Percentiles rank a stretch among this genome's conserved stretches.
phyloP scores from a whole-genome alignment of 2,888 invertebrate genomes.

The Pasiphila rectangulata region DNA sequence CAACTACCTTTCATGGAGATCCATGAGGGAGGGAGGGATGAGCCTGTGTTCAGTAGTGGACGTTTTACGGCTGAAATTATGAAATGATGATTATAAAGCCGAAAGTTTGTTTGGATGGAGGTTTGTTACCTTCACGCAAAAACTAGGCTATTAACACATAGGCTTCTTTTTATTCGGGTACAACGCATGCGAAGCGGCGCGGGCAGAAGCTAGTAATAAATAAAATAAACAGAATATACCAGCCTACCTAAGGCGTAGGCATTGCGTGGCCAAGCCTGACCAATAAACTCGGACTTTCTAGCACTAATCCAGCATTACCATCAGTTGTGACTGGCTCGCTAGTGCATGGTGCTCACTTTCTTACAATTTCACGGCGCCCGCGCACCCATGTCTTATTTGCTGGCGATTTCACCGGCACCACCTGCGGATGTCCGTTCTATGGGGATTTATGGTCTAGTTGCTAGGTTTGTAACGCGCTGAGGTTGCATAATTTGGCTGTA shows the following conservation, averaged over 20 bases:
- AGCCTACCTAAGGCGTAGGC: too few relatives aligned
- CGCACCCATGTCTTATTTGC: slow-evolving; percentile 59
- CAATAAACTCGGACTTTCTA: slow-evolving; percentile 20
- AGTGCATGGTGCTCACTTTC: slow-evolving; percentile 57
- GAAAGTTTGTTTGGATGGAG: too few relatives aligned
- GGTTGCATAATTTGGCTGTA: not conserved
- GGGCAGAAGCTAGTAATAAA: not conserved
- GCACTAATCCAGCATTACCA: slow-evolving; percentile 14
- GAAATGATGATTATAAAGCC: too few relatives aligned
- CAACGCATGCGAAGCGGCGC: not conserved
- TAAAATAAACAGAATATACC: too few relatives aligned
- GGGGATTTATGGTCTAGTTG: slow-evolving; percentile 27
- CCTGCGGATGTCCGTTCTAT: slow-evolving; percentile 53
- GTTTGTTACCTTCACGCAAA: too few relatives aligned
- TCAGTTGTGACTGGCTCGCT: slow-evolving; percentile 20
- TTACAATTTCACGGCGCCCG: slow-evolving; percentile 72
- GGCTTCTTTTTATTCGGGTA: too few relatives aligned
- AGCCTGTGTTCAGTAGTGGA: too few relatives aligned
- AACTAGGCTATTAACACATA: too few relatives aligned
- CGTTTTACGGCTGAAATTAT: too few relatives aligned
- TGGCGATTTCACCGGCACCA: slow-evolving; percentile 60
- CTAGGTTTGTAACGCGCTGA: not conserved
- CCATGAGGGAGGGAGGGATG: too few relatives aligned
- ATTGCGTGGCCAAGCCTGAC: slow-evolving; percentile 4
- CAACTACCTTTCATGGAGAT: too few relatives aligned